These are phyloP conservation scores for Dryobota labecula DNA, from an alignment of 2,888 invertebrate genomes.

Conservation along the genomic window DNA sequence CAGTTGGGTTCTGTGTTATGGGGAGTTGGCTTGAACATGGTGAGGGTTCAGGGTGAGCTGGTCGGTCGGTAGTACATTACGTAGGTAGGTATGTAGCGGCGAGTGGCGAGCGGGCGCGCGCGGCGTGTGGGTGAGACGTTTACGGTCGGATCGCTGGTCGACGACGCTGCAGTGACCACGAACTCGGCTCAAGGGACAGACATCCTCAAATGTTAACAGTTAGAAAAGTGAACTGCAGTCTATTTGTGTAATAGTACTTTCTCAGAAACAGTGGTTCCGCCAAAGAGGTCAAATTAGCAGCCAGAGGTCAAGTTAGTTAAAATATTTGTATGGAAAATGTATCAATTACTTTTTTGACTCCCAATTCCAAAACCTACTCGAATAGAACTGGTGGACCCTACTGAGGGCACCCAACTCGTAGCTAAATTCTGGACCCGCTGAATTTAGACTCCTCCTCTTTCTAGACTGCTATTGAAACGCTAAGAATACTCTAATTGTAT, in stretches of 20 bases:
- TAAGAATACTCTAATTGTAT: not conserved
- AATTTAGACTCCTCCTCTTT: too few species aligned
- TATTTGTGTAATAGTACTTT: not conserved
- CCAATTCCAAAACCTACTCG: not conserved
- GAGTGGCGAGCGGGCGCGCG: conserved; percentile 87
- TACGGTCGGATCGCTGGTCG: conserved; percentile 90
- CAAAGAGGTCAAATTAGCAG: not conserved
- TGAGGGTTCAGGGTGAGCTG: conserved; percentile 71
- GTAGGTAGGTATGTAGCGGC: conserved; percentile 86
- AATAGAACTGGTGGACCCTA: not conserved
- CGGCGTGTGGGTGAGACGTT: conserved; percentile 90
- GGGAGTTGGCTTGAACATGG: conserved; percentile 65
- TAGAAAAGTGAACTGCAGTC: not conserved
- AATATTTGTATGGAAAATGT: not conserved
- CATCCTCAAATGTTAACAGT: conserved; percentile 4
- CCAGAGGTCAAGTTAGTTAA: too few species aligned
- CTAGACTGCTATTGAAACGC: too few species aligned
- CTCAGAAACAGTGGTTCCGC: not conserved
- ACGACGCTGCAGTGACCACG: conserved; percentile 80
- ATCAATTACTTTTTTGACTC: not conserved
- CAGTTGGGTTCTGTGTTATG: conserved; percentile 45
- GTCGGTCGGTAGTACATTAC: conserved; percentile 79
- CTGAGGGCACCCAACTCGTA: not conserved
- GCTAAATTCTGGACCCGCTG: too few species aligned
- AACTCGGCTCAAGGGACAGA: conserved; percentile 16